Base-by-base conservation (phyloP, 2,113 vertebrate species). In the Hippoglossus stenolepis region DNA sequence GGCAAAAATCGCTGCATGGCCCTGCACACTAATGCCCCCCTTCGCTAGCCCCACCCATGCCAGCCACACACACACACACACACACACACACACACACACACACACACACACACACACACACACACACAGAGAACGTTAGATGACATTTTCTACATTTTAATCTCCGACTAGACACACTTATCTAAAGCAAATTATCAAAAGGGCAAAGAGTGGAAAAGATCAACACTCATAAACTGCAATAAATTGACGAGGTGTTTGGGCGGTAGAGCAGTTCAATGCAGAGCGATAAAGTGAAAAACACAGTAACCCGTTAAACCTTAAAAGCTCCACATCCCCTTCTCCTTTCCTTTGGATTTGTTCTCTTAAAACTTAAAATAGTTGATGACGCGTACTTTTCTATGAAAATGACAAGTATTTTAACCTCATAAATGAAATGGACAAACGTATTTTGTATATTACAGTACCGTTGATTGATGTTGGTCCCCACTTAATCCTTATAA, bases 11-110 rank as follows among this genome's bases (percentile, higher is more conserved):
- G 18, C 77, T 86, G 59, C 73, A 82, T 84, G 75, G 73, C 47
- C 20, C 57, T 79, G 89, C 85, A 88, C 88, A 73, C 68, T 75
- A 89, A 90, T 85, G 83, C 79, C 88, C 45, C 65, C 76, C 79
- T 79, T 83, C 73, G 73, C 31, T 51, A 59, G 38, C 53, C 47
- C 58, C 70, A 65, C 66, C 70, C 57, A 53, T 59, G 38, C 60
- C 43, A 54, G 26, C 24, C 15, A 21, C 49, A 38, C 45, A 75
- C 56, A 72, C 49, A 69, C 67, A 78, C 23, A 54, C 49, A 59
- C 10, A 28, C 21, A 17, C 14, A 24, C 45, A 38, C 47, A 73
- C 47, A 65, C 43, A 68, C 70, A 77, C 21, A 53, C 40, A 47
- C 18, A 28, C 43, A 57, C 63, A 63, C 49, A 47, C 21, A 72